Evolutionary conservation across 2,113 vertebrate genomes (phyloP).

Genomic region (Ictalurus punctatus): DNA sequence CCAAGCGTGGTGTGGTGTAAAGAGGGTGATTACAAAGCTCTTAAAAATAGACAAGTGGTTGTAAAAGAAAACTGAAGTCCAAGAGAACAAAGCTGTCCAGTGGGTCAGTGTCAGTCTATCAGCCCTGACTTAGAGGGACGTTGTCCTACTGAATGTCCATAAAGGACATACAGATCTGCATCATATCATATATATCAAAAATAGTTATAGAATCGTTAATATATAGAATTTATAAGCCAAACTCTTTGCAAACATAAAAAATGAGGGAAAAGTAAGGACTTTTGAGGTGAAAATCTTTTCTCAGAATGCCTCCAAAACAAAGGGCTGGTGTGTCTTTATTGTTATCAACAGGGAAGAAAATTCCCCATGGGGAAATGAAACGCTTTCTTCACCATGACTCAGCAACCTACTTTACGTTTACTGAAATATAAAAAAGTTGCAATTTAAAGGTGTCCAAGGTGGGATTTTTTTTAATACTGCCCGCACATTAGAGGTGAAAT

Average conservation of each 20-base stretch:
- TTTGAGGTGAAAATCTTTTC: neutral
- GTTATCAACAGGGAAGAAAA: neutral
- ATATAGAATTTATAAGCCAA: neutral
- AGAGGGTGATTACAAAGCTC: neutral
- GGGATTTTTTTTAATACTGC: neutral
- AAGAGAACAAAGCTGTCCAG: neutral
- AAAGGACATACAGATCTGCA: neutral
- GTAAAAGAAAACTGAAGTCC: neutral
- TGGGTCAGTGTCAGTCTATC: neutral
- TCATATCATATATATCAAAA: too few species aligned
- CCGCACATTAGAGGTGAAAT: neutral
- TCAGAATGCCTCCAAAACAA: neutral
- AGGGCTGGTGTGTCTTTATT: neutral
- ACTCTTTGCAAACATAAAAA: neutral
- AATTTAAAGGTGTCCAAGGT: neutral
- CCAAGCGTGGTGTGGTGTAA: neutral
- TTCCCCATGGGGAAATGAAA: neutral
- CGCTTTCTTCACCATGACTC: neutral
- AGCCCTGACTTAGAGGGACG: neutral
- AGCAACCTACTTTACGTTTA: neutral
- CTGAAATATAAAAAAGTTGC: neutral
- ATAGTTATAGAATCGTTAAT: too few species aligned
- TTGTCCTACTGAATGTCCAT: neutral
- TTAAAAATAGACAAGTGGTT: neutral
- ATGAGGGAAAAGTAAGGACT: neutral